phyloP scores from a whole-genome alignment of 2,888 invertebrate species.

The Lydus trimaculatus region DNA sequence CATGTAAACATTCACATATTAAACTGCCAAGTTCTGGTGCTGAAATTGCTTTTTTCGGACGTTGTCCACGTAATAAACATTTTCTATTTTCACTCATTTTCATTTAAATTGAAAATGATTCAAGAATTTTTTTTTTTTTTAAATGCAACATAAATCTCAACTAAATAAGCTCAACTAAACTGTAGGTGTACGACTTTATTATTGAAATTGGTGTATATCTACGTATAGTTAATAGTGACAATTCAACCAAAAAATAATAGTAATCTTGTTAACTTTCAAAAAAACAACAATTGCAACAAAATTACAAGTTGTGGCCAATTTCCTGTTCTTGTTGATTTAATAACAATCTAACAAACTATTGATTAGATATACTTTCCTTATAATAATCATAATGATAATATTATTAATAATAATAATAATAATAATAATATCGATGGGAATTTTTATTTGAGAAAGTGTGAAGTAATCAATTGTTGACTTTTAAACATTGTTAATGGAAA shows the following conservation, averaged over 20 bases:
- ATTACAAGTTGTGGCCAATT: constrained; percentile 28
- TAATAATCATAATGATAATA: not conserved
- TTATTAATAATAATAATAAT: not conserved
- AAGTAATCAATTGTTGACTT: not conserved
- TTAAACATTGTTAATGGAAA: not conserved
- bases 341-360: constrained; percentile 20
- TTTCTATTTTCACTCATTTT: constrained; percentile 22
- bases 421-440: not conserved
- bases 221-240: constrained; percentile 13
- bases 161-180: not conserved
- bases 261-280: constrained; percentile 24
- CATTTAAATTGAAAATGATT: no score
- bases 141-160: not conserved
- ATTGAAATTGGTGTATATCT: not conserved
- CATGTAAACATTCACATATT: constrained; percentile 24
- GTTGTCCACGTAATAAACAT: constrained; percentile 22
- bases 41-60: constrained; percentile 25
- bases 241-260: constrained; percentile 19
- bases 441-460: constrained; percentile 19
- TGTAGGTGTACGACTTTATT: not conserved
- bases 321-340: constrained; percentile 12
- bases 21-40: constrained; percentile 19
- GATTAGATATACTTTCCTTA: constrained; percentile 31
- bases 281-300: constrained; percentile 16
- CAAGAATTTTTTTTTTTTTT: no score